Evolutionary conservation across 2,113 vertebrate species (phyloP), one percentile per base, ranked within the genome.

Genomic region (Sceloporus tristichus): DNA sequence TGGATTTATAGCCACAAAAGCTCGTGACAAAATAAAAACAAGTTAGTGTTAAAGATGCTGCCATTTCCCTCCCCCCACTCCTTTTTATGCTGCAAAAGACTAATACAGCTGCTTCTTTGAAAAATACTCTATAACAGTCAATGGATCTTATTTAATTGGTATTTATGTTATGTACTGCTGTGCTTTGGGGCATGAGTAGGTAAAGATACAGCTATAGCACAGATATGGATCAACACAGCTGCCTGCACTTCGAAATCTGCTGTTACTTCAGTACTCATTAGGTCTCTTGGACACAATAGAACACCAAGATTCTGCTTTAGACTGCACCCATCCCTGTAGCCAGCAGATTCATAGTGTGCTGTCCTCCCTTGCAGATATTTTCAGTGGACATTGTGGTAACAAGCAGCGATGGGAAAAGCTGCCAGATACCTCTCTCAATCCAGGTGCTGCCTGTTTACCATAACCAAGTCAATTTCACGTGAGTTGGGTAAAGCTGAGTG

Each of bases 391-490:
- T 97, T 0, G 90, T 89, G 23, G 95, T 97, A 81, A 93, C 0
- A 1, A 94, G 94, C 29, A 85, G 0, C 7, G 83, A 75, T 0
- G 91, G 93, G 6, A 90, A 77, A 75, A 96, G 91, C 84, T 98
- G 97, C 86, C 93, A 86, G 0, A 92, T 96, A 54, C 74, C 70
- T 0, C 90, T 98, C 42, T 94, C 2, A 0, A 94, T 98, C 86
- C 71, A 95, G 19, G 97, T 98, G 82, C 90, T 95, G 89, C 95
- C 96, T 53, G 91, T 48, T 0, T 70, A 13, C 7, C 87, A 65
- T 56, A 88, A 92, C 75, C 76, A 1, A 0, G 81, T 97, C 90
- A 95, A 92, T 70, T 97, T 98, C 92, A 89, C 0, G 97, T 98
- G 93, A 97, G 97, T 88, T 62, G 25, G 7, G 2, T 62, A 14